Evolutionary conservation across 2,113 vertebrate species (phyloP), one percentile per base, ranked within the genome.

Genomic region (Spheniscus mendiculus): DNA sequence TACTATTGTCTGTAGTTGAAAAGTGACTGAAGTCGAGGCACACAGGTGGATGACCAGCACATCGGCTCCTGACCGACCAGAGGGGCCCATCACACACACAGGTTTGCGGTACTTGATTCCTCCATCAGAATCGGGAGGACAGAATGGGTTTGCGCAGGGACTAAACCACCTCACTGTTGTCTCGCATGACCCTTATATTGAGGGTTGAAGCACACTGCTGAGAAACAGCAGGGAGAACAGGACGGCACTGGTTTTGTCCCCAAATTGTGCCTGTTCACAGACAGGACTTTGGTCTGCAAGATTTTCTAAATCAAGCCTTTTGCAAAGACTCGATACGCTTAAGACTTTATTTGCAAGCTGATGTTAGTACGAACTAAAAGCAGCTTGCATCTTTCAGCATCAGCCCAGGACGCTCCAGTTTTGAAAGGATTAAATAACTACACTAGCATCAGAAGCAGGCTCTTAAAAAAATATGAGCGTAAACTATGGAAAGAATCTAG

Each of bases 381-480:
- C 29, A 47, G 36, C 61, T 74, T 21, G 7, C 8, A 27, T 27
- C 55, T 69, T 6, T 38, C 21, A 7, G 3, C 34, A 71, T 34
- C 38, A 78, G 38, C 25, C 13, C 74, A 61, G 10, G 44, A 78
- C 1, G 11, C 12, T 42, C 6, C 36, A 27, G 34, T n/a, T 61
- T 23, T 42, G 22, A 55, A 82, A 78, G 26, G 22, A 52, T 45
- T 83, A 56, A 79, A 2, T 55, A 59, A 56, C 25, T 59, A 27
- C 34, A 15, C 23, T 21, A 45, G 20, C 49, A 56, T n/a, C 61
- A 66, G 36, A 70, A 83, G 34, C 19, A 58, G 17, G 22, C 30
- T 55, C 6, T 55, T 84, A n/a, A 58, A 58, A 58, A 45, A 44
- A 25, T 5, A 12, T 1, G 5, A 2, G 0, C 11, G 6, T 20